Evolutionary conservation across 2,113 vertebrate genomes (phyloP).

Genomic region (Microcebus jonahi): DNA sequence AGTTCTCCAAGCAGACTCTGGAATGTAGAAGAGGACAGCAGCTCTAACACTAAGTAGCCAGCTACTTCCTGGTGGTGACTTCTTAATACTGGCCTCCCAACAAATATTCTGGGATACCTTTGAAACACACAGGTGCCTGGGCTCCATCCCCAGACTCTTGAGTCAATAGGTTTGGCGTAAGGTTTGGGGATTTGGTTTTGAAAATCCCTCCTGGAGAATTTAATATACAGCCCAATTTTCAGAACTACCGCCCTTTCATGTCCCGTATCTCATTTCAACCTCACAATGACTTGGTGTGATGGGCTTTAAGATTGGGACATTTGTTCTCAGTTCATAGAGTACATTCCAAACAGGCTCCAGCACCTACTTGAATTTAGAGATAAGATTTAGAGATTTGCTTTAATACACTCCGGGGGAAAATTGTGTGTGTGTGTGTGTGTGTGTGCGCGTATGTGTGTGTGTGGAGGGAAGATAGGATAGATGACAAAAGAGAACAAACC

Average conservation of each 20-base stretch:
- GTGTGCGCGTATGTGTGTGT: no score
- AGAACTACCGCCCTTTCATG: not conserved
- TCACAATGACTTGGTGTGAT: not conserved
- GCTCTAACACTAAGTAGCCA: not conserved
- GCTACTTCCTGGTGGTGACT: not conserved
- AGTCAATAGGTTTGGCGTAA: not conserved
- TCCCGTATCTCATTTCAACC: not conserved
- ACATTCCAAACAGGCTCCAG: not conserved
- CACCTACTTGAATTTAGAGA: not conserved
- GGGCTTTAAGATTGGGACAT: not conserved
- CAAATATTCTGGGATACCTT: not conserved
- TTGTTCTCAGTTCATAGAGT: not conserved
- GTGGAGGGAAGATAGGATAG: not conserved
- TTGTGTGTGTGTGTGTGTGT: no score
- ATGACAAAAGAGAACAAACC: not conserved
- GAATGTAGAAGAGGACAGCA: not conserved
- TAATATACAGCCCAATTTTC: not conserved
- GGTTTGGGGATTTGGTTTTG: not conserved
- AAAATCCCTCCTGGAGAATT: not conserved
- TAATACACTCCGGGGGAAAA: not conserved
- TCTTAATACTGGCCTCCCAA: not conserved
- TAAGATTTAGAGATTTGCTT: conserved; percentile 29
- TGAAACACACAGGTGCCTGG: not conserved
- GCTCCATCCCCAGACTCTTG: not conserved
- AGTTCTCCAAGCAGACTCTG: not conserved